Evolutionary conservation across 2,113 vertebrate species (phyloP), one percentile per base, ranked within the genome.

Genomic region (Larimichthys polyactis): DNA sequence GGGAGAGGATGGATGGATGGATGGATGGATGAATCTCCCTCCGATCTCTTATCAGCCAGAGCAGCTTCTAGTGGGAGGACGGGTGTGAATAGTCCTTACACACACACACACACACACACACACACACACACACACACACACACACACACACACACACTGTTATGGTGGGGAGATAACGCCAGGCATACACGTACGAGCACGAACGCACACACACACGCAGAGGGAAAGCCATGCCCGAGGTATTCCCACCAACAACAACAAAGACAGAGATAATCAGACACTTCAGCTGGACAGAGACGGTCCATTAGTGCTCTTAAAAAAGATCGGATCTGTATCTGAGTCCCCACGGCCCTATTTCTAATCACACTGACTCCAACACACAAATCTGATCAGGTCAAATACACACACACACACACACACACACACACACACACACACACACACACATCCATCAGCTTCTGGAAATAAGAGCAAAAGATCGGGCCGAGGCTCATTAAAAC

Each of bases 11-110:
- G 78, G 81, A 71, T 57, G 82, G 75, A 78, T 75, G 49, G 86
- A 79, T 75, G 49, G 86, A 79, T 84, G 73, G 46, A 80, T 85
- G 70, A 58, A 85, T 82, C 78, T 87, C 76, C 29, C 72, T 88
- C 87, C 77, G 85, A 94, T 93, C 91, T 90, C 92, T 94, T 95
- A 95, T 95, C 95, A 86, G 92, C 87, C 71, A 88, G 78, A 89
- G 75, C 95, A 95, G 95, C 90, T 89, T 91, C 87, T 87, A 44
- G 59, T 79, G 65, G 83, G 89, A 74, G 82, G 73, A 24, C 12
- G 40, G 51, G 54, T 85, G 83, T 89, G 83, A 91, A 92, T 69
- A 69, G 62, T 29, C 58, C 54, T 22, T 4, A 55, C 60, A 58
- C 27, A n/a, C 22, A 74, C 71, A 69, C 66, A 55, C 52, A 72